phyloP scores from a whole-genome alignment of 2,797 vertebrate genomes.

The Euphonia xanthogaster region DNA sequence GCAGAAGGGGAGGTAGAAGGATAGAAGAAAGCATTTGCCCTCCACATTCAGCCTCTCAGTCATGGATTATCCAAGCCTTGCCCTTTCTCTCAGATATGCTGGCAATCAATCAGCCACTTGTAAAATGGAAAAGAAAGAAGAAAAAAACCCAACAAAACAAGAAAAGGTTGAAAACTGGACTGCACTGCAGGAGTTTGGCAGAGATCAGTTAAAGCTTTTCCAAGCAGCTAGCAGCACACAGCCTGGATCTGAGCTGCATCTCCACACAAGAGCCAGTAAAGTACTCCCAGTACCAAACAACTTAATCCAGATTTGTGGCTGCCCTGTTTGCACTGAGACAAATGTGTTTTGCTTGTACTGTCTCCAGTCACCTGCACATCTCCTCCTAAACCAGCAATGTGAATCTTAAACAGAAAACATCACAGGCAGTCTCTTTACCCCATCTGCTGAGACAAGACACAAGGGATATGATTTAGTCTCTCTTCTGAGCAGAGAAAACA shows the following conservation, averaged over 20 bases:
- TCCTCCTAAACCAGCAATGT: not conserved
- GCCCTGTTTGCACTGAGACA: not conserved
- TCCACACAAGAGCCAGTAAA: not conserved
- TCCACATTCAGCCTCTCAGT: not conserved
- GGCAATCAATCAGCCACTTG: not conserved
- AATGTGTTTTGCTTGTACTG: not conserved
- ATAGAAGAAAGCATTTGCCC: not conserved
- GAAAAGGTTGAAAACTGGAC: not conserved
- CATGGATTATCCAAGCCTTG: not conserved
- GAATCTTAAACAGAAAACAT: not conserved
- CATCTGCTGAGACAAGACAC: not conserved
- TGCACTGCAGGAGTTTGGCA: conserved; percentile 18
- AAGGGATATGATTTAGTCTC: not conserved
- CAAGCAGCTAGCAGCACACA: not conserved
- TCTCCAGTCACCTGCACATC: not conserved
- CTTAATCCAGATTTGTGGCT: not conserved
- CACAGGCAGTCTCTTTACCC: not conserved
- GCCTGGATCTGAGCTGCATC: not conserved
- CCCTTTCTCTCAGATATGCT: not conserved
- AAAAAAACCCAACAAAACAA: too few species aligned
- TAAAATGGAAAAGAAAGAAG: not conserved
- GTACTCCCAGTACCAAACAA: not conserved
- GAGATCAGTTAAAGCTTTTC: not conserved
- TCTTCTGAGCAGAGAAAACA: not conserved
- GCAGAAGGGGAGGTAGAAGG: not conserved